Conservation (phyloP, 2,113 vertebrate species). For the Cercocebus atys region DNA sequence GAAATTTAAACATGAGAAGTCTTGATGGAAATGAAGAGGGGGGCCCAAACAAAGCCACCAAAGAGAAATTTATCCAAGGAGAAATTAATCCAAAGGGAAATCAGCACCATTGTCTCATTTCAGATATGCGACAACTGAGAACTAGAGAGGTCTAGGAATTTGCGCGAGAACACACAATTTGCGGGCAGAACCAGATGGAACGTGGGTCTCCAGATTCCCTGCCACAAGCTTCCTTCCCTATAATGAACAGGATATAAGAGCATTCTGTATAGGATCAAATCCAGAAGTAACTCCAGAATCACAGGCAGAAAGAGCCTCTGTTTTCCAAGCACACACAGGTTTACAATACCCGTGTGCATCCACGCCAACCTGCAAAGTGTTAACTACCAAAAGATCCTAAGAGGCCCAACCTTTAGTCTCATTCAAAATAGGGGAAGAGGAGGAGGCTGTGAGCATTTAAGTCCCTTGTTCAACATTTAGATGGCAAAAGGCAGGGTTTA, state of each 20-base stretch:
- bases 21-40: not conserved
- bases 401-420: not conserved
- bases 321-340: not conserved
- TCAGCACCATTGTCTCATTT: not conserved
- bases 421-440: not conserved
- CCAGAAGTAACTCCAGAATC: not conserved
- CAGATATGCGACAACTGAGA: not conserved
- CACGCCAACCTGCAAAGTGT: not conserved
- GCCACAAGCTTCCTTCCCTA: not conserved
- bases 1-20: not conserved
- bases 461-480: not conserved
- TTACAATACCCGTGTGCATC: accelerated
- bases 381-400: not conserved
- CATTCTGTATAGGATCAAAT: not conserved
- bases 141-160: accelerated
- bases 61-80: not conserved
- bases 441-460: not conserved
- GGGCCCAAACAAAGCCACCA: not conserved
- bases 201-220: accelerated
- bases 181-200: not conserved
- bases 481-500: not conserved
- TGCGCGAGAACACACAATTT: accelerated
- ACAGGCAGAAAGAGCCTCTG: not conserved
- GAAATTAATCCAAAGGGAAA: no score
- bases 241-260: not conserved